phyloP scores from a whole-genome alignment of 2,797 vertebrate genomes.

The Enteromius thamalakanensis region DNA sequence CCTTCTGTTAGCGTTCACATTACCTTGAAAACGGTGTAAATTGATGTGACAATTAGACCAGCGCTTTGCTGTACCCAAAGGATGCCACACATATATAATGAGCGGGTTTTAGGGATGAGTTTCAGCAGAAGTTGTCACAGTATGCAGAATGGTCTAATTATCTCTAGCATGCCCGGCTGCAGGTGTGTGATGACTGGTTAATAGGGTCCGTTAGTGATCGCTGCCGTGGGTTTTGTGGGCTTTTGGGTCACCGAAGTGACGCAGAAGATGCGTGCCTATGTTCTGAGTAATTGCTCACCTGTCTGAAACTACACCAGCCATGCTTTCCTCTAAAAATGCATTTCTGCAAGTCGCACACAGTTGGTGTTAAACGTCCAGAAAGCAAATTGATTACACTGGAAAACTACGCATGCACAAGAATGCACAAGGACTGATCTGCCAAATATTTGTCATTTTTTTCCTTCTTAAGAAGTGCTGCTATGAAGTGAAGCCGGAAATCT shows the following conservation, averaged over 20 bases:
- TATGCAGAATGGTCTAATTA: conserved; percentile 64
- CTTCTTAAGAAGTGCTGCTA: neutral
- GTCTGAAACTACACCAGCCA: conserved; percentile 47
- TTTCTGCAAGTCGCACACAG: neutral
- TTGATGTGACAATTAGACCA: conserved; percentile 55
- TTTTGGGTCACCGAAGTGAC: conserved; percentile 31
- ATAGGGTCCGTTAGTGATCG: conserved; percentile 67
- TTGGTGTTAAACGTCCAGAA: neutral
- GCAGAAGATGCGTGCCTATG: conserved; percentile 74
- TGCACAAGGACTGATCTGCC: neutral
- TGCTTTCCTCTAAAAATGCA: neutral
- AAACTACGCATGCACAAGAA: neutral
- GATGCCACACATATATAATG: conserved; percentile 53
- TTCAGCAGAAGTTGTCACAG: conserved; percentile 56
- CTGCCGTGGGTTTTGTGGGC: neutral
- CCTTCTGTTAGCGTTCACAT: conserved; percentile 41
- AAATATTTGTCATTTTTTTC: neutral
- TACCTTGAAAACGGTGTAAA: conserved; percentile 47
- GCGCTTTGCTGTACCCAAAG: conserved; percentile 32
- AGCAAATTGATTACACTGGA: neutral
- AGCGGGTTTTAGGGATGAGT: conserved; percentile 59
- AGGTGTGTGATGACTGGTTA: conserved; percentile 71
- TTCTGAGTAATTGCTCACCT: conserved; percentile 78
- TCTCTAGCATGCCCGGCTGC: conserved; percentile 63
- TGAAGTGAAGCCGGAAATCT: neutral